Evolutionary conservation across 2,113 vertebrate species (phyloP).

Genomic region (Triplophysa tibetana): DNA sequence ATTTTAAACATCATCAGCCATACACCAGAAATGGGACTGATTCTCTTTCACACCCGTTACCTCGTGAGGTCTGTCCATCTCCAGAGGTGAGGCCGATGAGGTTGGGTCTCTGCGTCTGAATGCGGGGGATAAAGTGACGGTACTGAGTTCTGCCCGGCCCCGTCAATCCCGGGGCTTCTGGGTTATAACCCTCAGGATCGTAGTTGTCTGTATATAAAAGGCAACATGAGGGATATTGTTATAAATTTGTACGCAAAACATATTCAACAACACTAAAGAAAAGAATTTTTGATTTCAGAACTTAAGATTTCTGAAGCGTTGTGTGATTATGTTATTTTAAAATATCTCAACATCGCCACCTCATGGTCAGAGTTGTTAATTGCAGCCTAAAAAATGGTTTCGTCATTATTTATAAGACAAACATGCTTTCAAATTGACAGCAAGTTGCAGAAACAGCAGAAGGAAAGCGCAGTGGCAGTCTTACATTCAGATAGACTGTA

Average conservation of each 20-base stretch:
- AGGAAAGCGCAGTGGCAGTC: conserved; percentile 62
- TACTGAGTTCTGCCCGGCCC: conserved; percentile 87
- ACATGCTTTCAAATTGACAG: not conserved
- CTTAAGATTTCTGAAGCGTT: too few species aligned
- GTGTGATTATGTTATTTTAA: not conserved
- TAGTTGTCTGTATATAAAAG: conserved; percentile 83
- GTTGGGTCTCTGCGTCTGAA: conserved; percentile 93
- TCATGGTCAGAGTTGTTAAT: conserved; percentile 56
- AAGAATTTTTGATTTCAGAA: too few species aligned
- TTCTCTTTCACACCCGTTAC: conserved; percentile 62
- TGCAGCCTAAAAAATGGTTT: conserved; percentile 38
- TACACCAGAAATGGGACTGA: not conserved
- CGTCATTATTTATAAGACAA: not conserved
- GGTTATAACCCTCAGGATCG: conserved; percentile 97
- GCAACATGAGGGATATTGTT: not conserved
- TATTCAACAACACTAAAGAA: not conserved
- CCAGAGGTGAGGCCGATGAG: conserved; percentile 95
- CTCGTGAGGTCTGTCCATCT: conserved; percentile 88
- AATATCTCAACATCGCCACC: conserved; percentile 56
- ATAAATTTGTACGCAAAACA: not conserved
- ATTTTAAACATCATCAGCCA: not conserved
- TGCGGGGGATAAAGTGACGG: conserved; percentile 93
- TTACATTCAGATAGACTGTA: conserved; percentile 97
- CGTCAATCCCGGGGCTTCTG: conserved; percentile 98
- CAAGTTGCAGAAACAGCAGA: conserved; percentile 2